These are phyloP conservation scores for Rana temporaria DNA, from an alignment of 2,113 vertebrate species.

Conservation along the genomic window DNA sequence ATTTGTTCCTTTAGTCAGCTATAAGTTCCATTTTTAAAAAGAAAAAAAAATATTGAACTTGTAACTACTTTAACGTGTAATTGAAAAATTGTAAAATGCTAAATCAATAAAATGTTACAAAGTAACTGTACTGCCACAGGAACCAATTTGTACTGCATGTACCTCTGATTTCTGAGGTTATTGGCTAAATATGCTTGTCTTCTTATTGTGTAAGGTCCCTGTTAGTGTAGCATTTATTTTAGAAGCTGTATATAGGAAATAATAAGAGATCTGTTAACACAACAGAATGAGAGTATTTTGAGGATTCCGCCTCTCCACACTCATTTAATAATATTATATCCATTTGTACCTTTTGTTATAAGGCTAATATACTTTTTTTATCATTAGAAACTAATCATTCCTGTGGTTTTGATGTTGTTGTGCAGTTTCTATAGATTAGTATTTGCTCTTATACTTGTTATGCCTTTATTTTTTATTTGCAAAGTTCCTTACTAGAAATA, in stretches of 20 bases:
- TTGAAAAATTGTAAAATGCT: slow-evolving; percentile 40
- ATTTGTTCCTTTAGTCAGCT: not conserved
- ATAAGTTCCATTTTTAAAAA: not conserved
- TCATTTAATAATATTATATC: too few relatives aligned
- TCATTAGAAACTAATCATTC: too few relatives aligned
- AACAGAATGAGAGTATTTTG: too few relatives aligned
- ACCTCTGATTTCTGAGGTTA: slow-evolving; percentile 27
- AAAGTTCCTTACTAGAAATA: too few relatives aligned
- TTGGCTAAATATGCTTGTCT: slow-evolving; percentile 37
- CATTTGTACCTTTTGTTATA: too few relatives aligned
- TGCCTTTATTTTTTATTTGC: too few relatives aligned
- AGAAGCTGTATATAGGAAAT: not conserved
- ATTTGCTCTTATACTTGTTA: too few relatives aligned
- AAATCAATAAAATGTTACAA: slow-evolving; percentile 41
- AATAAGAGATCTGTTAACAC: too few relatives aligned
- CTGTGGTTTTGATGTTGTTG: too few relatives aligned
- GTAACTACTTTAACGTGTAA: slow-evolving; percentile 38
- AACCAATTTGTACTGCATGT: slow-evolving; percentile 37
- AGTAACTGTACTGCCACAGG: slow-evolving; percentile 23
- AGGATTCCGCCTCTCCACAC: too few relatives aligned
- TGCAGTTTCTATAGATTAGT: too few relatives aligned
- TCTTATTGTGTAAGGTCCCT: not conserved
- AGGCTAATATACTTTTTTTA: too few relatives aligned
- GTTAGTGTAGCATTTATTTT: not conserved
- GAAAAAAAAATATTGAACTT: slow-evolving; percentile 13